Evolutionary conservation across 2,888 invertebrate genomes (phyloP).

Genomic region (Dicycla oo): DNA sequence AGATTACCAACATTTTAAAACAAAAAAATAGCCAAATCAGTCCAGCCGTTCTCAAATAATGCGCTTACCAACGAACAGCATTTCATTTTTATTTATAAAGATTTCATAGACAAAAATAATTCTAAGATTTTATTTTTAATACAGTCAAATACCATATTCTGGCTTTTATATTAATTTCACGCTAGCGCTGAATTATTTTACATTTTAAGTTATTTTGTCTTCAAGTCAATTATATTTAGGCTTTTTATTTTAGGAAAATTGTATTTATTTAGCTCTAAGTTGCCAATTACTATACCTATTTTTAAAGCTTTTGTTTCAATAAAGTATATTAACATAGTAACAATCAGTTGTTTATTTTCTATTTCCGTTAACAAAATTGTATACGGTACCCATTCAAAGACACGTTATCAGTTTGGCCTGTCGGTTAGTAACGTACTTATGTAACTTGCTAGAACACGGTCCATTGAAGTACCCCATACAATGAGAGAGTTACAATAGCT

Average conservation of each 20-base stretch:
- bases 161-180: conserved; percentile 22
- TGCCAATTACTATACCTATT: conserved; percentile 67
- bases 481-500: too few relatives aligned
- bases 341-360: conserved; percentile 17
- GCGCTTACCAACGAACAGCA: too few relatives aligned
- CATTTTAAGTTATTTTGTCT: conserved; percentile 35
- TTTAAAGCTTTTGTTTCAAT: conserved; percentile 67
- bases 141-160: conserved; percentile 6
- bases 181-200: conserved; percentile 27
- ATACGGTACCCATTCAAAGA: background rate
- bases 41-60: too few relatives aligned
- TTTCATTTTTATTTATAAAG: too few relatives aligned
- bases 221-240: conserved; percentile 45
- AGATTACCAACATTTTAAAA: too few relatives aligned
- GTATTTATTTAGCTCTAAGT: conserved; percentile 68
- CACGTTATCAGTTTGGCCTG: too few relatives aligned
- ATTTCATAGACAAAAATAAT: too few relatives aligned
- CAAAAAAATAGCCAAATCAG: too few relatives aligned
- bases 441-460: too few relatives aligned
- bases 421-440: too few relatives aligned
- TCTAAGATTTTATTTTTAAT: too few relatives aligned
- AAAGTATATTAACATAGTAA: conserved; percentile 63
- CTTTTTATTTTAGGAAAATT: conserved; percentile 49
- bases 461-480: too few relatives aligned
- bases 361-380: background rate